Evolutionary conservation across 1,140 invertebrate genomes (phyloP).

Genomic region (Mizuhopecten yessoensis): DNA sequence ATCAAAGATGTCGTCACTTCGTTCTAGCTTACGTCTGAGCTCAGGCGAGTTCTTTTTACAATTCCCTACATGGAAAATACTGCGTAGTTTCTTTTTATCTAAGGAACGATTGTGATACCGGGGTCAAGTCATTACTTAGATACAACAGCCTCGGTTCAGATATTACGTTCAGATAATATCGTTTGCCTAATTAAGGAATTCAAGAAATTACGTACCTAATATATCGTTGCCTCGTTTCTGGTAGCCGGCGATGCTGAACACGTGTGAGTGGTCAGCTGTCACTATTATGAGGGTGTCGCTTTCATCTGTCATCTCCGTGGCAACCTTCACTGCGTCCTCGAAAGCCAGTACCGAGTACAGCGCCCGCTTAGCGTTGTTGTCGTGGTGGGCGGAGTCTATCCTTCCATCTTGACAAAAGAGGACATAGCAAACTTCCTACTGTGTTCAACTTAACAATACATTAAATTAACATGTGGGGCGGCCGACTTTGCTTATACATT

Average conservation of each 20-base stretch:
- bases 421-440: neutral
- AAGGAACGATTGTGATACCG: neutral
- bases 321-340: conserved; percentile 88
- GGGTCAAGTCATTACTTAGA: neutral
- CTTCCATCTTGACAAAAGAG: conserved; percentile 78
- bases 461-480: too few relatives aligned
- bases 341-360: conserved; percentile 91
- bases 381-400: conserved; percentile 95
- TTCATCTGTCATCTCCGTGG: conserved; percentile 85
- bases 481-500: too few relatives aligned
- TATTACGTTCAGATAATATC: neutral
- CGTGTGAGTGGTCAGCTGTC: conserved; percentile 92
- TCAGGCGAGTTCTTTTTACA: too few relatives aligned
- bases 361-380: conserved; percentile 90
- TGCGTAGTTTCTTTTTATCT: neutral
- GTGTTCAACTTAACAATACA: too few relatives aligned
- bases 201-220: conserved; percentile 76
- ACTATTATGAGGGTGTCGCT: conserved; percentile 93
- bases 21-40: too few relatives aligned
- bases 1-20: too few relatives aligned
- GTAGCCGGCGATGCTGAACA: conserved; percentile 79
- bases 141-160: too few relatives aligned
- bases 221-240: conserved; percentile 78
- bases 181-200: neutral
- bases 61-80: too few relatives aligned